phyloP scores from a whole-genome alignment of 2,888 invertebrate species.

The Patella depressa region DNA sequence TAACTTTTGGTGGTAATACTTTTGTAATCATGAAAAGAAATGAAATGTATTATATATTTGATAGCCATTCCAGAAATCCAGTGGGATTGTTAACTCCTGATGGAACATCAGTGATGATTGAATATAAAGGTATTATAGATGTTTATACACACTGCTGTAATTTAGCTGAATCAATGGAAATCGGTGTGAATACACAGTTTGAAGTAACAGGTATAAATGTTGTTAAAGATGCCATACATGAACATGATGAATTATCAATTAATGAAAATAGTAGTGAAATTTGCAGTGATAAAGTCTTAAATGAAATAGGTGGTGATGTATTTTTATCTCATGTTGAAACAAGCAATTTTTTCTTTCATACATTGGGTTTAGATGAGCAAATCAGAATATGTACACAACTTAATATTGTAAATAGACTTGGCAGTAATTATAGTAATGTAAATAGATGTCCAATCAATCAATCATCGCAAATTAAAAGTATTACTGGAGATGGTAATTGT shows the following conservation, averaged over 20 bases:
- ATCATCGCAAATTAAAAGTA: not conserved
- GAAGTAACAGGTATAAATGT: slow-evolving; percentile 6
- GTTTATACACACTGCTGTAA: not conserved
- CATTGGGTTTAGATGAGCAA: no score
- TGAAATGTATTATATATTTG: slow-evolving; percentile 3
- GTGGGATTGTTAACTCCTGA: not conserved
- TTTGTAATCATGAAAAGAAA: slow-evolving; percentile 3
- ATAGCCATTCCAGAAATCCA: not conserved
- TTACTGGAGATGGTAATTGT: not conserved
- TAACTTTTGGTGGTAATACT: not conserved
- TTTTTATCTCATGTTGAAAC: no score
- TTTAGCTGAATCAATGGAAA: not conserved
- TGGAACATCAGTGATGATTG: not conserved
- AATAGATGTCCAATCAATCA: no score
- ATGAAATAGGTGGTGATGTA: no score
- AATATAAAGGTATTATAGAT: slow-evolving; percentile 3
- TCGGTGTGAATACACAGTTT: not conserved
- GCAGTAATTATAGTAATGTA: no score
- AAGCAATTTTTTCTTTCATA: no score
- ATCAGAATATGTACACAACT: no score
- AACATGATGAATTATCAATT: not conserved
- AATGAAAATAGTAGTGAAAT: no score
- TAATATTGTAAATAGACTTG: no score
- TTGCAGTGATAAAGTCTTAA: no score
- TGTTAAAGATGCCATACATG: not conserved